A percentile compares a stretch with the other conserved stretches of the same genome.
Evolutionary conservation across 2,113 vertebrate species (phyloP).

Genomic region (Cercocebus atys): DNA sequence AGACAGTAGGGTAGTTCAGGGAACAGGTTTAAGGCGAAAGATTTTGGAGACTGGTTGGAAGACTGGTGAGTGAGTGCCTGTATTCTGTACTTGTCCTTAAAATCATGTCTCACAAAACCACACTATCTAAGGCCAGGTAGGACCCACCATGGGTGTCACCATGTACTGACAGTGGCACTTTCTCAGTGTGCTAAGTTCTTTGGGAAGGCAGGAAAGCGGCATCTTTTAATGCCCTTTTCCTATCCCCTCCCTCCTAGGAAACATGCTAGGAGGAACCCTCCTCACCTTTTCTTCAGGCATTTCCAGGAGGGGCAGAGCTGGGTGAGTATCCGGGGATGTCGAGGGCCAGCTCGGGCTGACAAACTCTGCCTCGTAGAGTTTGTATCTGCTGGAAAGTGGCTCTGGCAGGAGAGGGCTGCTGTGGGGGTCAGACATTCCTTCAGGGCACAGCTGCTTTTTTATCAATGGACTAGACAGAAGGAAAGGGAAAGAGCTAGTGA

Average conservation of each 20-base stretch:
- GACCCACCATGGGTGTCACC: not conserved
- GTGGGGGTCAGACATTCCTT: slow-evolving; percentile 69
- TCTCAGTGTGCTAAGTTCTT: not conserved
- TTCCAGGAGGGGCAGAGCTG: slow-evolving; percentile 74
- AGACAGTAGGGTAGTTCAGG: not conserved
- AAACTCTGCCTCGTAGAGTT: slow-evolving; percentile 40
- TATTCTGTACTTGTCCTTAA: not conserved
- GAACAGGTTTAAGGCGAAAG: not conserved
- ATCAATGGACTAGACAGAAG: not conserved
- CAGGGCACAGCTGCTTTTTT: not conserved
- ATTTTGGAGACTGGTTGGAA: not conserved
- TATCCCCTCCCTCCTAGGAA: not conserved
- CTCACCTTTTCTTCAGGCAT: slow-evolving; percentile 79
- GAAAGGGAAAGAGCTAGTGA: not conserved
- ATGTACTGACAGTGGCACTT: not conserved
- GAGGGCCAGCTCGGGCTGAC: slow-evolving; percentile 60
- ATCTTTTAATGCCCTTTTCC: not conserved
- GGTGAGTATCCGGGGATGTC: slow-evolving; percentile 57
- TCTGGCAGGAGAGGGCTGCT: slow-evolving; percentile 64
- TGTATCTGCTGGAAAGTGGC: slow-evolving; percentile 54
- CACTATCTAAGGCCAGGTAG: not conserved
- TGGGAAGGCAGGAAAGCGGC: not conserved
- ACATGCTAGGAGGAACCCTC: not conserved
- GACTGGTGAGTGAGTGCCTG: not conserved
- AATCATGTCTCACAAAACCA: not conserved